These are phyloP conservation scores for Macropus fuliginosus DNA, from an alignment of 2,797 vertebrate genomes.

Conservation along the genomic window DNA sequence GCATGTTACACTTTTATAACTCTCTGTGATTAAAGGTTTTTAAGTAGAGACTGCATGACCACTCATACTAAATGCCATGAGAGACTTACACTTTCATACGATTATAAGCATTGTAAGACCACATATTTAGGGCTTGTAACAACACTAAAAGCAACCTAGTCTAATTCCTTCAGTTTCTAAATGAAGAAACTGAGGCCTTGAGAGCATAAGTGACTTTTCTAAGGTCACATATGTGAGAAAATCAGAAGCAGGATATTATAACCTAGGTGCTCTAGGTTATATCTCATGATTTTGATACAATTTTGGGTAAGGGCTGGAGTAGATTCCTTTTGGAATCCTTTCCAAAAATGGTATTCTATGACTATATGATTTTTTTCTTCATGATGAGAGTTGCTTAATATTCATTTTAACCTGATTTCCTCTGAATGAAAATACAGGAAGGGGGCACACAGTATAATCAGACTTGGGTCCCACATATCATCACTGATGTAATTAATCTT, in stretches of 20 bases:
- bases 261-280: background rate
- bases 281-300: background rate
- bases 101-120: background rate
- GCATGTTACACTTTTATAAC: background rate
- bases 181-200: background rate
- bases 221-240: background rate
- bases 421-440: constrained; percentile 60
- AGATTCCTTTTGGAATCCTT: background rate
- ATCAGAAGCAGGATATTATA: background rate
- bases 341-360: background rate
- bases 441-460: constrained; percentile 35
- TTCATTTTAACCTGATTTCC: constrained; percentile 70
- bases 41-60: background rate
- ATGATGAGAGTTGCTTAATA: constrained; percentile 62
- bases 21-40: background rate
- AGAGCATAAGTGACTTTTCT: background rate
- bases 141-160: background rate
- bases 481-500: background rate
- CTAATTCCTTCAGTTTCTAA: background rate
- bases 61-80: background rate
- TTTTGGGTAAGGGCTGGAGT: background rate
- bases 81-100: background rate
- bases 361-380: constrained; percentile 64
- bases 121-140: background rate
- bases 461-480: background rate